A percentile compares a stretch with the other conserved stretches of the same genome.
Conservation (phyloP, 2,888 invertebrate genomes). For the Nephrotoma flavescens region DNA sequence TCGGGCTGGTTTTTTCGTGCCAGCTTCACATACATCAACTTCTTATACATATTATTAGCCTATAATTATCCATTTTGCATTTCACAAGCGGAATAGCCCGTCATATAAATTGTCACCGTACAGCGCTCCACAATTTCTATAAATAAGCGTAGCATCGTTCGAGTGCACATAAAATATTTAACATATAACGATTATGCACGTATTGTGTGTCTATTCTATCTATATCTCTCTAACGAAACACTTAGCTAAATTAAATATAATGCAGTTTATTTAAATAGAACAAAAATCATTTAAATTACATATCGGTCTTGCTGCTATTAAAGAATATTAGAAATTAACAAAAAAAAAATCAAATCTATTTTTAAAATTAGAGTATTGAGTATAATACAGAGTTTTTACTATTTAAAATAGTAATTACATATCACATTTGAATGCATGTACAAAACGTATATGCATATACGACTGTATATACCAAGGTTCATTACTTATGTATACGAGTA, state of each 20-base stretch:
- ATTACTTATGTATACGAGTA: not conserved
- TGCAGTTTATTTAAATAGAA: not conserved
- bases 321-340: not conserved
- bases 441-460: not conserved
- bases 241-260: not conserved
- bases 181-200: not conserved
- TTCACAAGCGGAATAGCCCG: no score
- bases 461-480: not conserved
- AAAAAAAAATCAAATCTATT: not conserved
- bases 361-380: not conserved
- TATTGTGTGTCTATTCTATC: not conserved
- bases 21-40: no score
- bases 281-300: not conserved
- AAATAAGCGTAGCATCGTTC: not conserved
- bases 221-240: not conserved
- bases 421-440: not conserved
- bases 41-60: no score
- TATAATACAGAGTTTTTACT: not conserved
- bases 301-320: not conserved
- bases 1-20: no score
- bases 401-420: not conserved
- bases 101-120: no score
- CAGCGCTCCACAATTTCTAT: not conserved
- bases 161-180: not conserved
- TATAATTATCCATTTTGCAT: no score